A percentile compares a stretch with the other conserved stretches of the same genome.
phyloP scores from a whole-genome alignment of 2,113 vertebrate genomes.

The Tachycineta bicolor region DNA sequence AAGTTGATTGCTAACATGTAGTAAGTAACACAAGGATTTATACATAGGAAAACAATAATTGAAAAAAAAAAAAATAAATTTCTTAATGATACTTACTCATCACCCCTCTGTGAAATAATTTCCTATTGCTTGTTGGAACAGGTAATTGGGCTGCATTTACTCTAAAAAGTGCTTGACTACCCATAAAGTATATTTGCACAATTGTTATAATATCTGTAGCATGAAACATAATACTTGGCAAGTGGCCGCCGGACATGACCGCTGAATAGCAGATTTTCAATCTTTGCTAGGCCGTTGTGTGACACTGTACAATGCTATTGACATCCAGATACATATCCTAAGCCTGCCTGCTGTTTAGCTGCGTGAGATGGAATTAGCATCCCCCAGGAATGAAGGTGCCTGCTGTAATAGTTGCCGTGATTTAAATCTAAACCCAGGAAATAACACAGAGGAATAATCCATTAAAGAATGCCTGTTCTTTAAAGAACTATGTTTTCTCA shows the following conservation, averaged over 20 bases:
- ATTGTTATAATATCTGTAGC: background rate
- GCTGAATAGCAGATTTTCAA: slow-evolving; percentile 6
- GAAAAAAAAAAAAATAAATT: background rate
- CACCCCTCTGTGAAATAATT: slow-evolving; percentile 4
- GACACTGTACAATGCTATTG: background rate
- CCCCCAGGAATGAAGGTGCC: background rate
- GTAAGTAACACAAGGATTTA: slow-evolving; percentile 24
- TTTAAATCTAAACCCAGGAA: slow-evolving; percentile 35
- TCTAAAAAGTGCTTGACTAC: background rate
- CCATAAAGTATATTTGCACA: background rate
- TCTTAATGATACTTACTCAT: slow-evolving; percentile 19
- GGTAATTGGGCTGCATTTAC: background rate
- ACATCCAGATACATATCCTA: background rate
- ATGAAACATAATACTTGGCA: background rate
- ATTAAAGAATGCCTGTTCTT: background rate
- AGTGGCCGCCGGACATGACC: background rate
- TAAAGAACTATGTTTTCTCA: background rate
- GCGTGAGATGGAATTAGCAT: background rate
- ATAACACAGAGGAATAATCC: background rate
- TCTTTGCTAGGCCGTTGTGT: slow-evolving; percentile 25
- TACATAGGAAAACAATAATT: slow-evolving; percentile 13
- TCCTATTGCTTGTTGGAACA: background rate
- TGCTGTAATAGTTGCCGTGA: slow-evolving; percentile 5
- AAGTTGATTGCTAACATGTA: slow-evolving; percentile 37
- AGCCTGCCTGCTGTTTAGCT: slow-evolving; percentile 5